Base-by-base conservation (phyloP, 2,888 invertebrate genomes). In the Chorisops tibialis region DNA sequence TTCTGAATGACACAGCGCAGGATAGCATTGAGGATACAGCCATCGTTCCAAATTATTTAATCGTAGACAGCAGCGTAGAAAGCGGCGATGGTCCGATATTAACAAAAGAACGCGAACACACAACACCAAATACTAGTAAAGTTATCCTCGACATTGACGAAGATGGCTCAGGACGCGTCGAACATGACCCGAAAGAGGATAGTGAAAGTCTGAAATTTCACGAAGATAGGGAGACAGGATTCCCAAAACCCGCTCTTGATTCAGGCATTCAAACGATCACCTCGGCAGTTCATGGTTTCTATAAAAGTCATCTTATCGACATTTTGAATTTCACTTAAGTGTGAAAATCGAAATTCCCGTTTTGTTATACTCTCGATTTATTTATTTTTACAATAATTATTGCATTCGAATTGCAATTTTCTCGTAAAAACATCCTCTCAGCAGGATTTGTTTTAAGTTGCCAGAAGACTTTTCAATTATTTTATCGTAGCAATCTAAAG, bases 141-240 rank as follows among this genome's bases (percentile, higher is more conserved):
- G 30, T 61, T 1, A 30, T 5, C 3, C 35, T 58, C 1, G 63
- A 56, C 1, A 47, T 71, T 45, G 75, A 75, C 58, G 74, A 75
- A 16, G 76, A 75, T 61, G 75, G 56, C 9, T 59, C 59, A 6
- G 60, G 49, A 1, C 11, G 24, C 22, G 14, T 21, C 1, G 24
- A 67, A 24, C 63, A 69, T 35, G 73, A 75, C 70, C 76, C 76
- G 38, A 75, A 75, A 65, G 68, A 71, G 30, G 75, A 75, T 68
- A 75, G 69, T 4, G 76, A 75, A 66, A 76, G 76, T 61, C 67
- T 75, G 3, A 75, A 75, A 63, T 54, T 72, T 16, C 68, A 75
- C 16, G 60, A 65, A 2, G 54, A 51, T 16, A 74, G 74, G 12
- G 38, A 38, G 12, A 30, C 43, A 43, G 6, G n/a, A 4, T 19